Evolutionary conservation across 1,140 invertebrate genomes (phyloP).

Genomic region (Microplitis demolitor): DNA sequence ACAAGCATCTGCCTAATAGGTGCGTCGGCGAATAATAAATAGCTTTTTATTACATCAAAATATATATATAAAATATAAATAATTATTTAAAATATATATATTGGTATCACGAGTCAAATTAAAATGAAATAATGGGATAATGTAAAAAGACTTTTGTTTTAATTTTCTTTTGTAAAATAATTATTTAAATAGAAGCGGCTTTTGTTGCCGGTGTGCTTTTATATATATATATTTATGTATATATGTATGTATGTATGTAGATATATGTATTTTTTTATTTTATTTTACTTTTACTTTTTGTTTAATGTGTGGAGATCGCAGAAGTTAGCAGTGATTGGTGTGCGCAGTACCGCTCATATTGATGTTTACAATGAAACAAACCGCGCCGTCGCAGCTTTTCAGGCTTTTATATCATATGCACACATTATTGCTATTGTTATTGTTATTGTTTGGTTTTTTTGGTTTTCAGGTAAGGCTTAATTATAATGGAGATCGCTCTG

Average conservation of each 20-base stretch:
- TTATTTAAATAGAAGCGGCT: too few species aligned
- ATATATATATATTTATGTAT: too few species aligned
- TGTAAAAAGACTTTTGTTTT: too few species aligned
- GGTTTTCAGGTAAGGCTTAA: too few species aligned
- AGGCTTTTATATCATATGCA: background rate
- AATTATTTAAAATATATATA: background rate
- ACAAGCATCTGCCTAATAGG: background rate
- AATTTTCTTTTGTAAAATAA: too few species aligned
- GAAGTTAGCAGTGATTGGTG: constrained; percentile 1
- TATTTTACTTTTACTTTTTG: background rate
- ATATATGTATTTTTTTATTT: background rate
- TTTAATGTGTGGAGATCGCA: background rate
- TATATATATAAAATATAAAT: background rate
- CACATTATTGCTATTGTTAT: too few species aligned
- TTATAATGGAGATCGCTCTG: too few species aligned
- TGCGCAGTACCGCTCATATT: constrained; percentile 1
- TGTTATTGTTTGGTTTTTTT: too few species aligned
- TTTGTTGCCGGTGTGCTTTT: too few species aligned
- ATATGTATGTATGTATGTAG: background rate
- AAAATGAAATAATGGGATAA: too few species aligned
- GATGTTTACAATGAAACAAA: constrained; percentile 8
- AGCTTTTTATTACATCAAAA: background rate
- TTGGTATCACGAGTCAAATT: too few species aligned
- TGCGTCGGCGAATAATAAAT: background rate
- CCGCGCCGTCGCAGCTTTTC: constrained; percentile 7